These are phyloP conservation scores for Diadumene lineata DNA, from an alignment of 92 coral and sea anemone species.

Conservation along the genomic window DNA sequence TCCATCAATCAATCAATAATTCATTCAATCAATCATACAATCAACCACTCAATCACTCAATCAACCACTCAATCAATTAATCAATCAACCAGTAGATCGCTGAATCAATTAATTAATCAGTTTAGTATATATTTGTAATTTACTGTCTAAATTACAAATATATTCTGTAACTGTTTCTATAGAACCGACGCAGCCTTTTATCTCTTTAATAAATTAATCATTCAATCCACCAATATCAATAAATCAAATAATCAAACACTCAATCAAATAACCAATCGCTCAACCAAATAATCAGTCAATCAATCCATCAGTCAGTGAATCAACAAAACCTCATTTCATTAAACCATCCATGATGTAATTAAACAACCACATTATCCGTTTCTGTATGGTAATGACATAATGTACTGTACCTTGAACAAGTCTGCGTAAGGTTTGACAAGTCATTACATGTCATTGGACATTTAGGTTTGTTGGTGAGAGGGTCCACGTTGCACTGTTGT, in stretches of 20 bases:
- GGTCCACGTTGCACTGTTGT: conserved; percentile 69
- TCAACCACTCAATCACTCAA: neutral
- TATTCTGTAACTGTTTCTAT: too few relatives aligned
- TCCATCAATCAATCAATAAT: neutral
- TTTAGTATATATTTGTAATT: too few relatives aligned
- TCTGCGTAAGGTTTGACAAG: conserved; percentile 51
- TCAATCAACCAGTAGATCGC: neutral
- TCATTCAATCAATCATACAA: neutral
- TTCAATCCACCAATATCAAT: neutral
- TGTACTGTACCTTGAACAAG: conserved; percentile 55
- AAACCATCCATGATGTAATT: too few relatives aligned
- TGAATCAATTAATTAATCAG: neutral
- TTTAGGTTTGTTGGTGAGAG: conserved; percentile 31
- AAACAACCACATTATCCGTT: too few relatives aligned
- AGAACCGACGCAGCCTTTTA: too few relatives aligned
- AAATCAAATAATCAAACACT: neutral
- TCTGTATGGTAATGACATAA: too few relatives aligned
- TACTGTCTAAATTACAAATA: too few relatives aligned
- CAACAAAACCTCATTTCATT: too few relatives aligned
- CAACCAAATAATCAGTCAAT: too few relatives aligned
- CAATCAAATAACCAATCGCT: too few relatives aligned
- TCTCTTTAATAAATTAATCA: neutral
- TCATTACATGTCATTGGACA: conserved; percentile 85
- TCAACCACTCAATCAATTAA: neutral
- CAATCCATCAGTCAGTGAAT: too few relatives aligned